Evolutionary conservation across 2,797 vertebrate species (phyloP), one percentile per base, ranked within the genome.

Genomic region (Tolypeutes matacus): DNA sequence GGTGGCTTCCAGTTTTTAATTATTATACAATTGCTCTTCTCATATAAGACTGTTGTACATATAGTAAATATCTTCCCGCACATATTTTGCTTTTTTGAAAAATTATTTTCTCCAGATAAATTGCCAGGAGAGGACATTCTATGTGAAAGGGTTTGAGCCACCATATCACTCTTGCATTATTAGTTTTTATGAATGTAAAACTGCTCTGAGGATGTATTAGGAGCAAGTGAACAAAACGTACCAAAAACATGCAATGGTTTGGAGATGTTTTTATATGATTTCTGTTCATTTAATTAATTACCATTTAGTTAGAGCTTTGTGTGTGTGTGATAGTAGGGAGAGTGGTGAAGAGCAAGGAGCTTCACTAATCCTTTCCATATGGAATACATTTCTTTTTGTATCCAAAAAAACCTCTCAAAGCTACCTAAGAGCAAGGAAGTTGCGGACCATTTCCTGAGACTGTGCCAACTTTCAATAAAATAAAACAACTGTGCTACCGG

Each of bases 351-450:
- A 75, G 7, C 23, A 18, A 81, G n/a, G 70, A 56, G 5, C 46
- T 11, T 46, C 46, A 46, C 11, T 2, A 46, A 46, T 46, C 46
- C 46, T 46, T 46, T 46, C 46, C 46, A 46, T 56, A 7, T 56
- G 18, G 53, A 56, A 20, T 53, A 53, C 5, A 15, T 17, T 20
- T 88, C 60, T 90, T 67, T 86, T 96, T 96, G 70, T n/a, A 18
- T 6, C 17, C 17, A 56, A 56, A 21, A 56, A 56, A 18, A 17
- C 53, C 53, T 56, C 53, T 18, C 53, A 56, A 83, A 62, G 0
- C 56, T 87, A 56, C 94, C 96, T 95, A 96, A 86, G 89, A 87
- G 39, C 17, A 31, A 53, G 80, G 95, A 95, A 82, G n/a, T 86
- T 58, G 70, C 72, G 92, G 72, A 92, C 95, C 94, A 93, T 95